phyloP scores from a whole-genome alignment of 2,888 invertebrate genomes.

The Branchinecta sandiegonensis region DNA sequence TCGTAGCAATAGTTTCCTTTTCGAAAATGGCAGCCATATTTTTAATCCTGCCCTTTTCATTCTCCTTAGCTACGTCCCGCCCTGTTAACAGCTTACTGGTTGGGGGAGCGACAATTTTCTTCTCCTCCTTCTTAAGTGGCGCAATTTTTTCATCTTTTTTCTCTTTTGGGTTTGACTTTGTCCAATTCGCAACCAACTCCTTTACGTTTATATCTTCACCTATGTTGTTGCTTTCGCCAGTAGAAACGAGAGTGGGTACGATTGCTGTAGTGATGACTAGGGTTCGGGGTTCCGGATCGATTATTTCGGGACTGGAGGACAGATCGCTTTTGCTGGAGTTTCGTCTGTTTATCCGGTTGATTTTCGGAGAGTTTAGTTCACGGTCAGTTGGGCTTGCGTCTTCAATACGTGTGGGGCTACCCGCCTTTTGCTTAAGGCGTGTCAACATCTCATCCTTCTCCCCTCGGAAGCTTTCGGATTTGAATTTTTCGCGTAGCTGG shows the following conservation, averaged over 20 bases:
- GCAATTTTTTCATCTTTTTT: neutral
- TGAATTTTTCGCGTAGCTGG: constrained; percentile 68
- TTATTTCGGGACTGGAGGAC: constrained; percentile 25
- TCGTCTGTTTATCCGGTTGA: constrained; percentile 28
- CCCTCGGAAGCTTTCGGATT: constrained; percentile 40
- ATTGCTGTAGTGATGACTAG: neutral
- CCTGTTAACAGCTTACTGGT: neutral
- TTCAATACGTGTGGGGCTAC: constrained; percentile 27
- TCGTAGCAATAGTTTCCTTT: constrained; percentile 31
- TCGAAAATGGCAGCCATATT: constrained; percentile 72
- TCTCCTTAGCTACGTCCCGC: constrained; percentile 16
- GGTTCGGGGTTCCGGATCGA: constrained; percentile 27
- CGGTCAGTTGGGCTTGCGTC: constrained; percentile 16
- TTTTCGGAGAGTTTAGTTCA: constrained; percentile 22
- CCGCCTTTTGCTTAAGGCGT: constrained; percentile 39
- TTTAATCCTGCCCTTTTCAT: constrained; percentile 40
- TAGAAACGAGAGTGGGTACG: neutral
- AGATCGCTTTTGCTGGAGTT: constrained; percentile 20
- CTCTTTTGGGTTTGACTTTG: constrained; percentile 15
- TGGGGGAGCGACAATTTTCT: neutral
- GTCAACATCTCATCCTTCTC: constrained; percentile 50
- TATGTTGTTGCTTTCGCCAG: constrained; percentile 4
- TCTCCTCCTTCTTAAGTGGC: neutral
- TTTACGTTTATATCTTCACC: constrained; percentile 32
- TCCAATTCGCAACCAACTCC: constrained; percentile 29